phyloP scores from a whole-genome alignment of 1,140 invertebrate species.

The Sesamia nonagrioides region DNA sequence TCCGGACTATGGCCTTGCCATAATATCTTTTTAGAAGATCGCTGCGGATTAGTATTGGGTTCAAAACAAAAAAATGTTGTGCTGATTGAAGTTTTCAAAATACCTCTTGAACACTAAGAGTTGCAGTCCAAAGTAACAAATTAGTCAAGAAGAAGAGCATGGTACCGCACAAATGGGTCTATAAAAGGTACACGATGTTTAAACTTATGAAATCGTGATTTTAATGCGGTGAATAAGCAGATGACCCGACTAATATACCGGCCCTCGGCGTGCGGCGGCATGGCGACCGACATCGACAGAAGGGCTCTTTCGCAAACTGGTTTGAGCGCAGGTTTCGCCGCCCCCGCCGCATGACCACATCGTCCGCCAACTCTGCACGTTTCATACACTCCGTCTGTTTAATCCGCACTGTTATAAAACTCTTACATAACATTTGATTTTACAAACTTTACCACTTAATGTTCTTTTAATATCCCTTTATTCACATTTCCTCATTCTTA shows the following conservation, averaged over 20 bases:
- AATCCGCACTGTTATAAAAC: slow-evolving; percentile 36
- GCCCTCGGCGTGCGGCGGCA: slow-evolving; percentile 55
- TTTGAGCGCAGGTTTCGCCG: slow-evolving; percentile 59
- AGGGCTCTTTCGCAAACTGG: slow-evolving; percentile 77
- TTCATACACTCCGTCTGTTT: slow-evolving; percentile 29
- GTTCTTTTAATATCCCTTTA: not conserved
- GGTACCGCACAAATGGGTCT: slow-evolving; percentile 2
- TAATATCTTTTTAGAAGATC: slow-evolving; percentile 2
- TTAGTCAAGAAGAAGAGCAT: not conserved
- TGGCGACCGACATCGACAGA: slow-evolving; percentile 67
- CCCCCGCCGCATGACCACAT: slow-evolving; percentile 53
- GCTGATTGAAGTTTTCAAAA: not conserved
- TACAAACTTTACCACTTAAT: not conserved
- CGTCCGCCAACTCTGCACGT: slow-evolving; percentile 51
- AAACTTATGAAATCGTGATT: slow-evolving; percentile 42
- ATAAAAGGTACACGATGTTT: slow-evolving; percentile 14
- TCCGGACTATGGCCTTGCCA: no score
- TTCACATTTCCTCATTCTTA: not conserved
- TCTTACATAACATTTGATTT: slow-evolving; percentile 22
- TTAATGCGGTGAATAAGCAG: slow-evolving; percentile 56
- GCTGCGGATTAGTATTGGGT: not conserved
- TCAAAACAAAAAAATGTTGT: not conserved
- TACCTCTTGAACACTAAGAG: not conserved
- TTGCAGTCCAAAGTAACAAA: not conserved
- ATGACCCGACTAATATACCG: slow-evolving; percentile 67